These are phyloP conservation scores for Hyperopisus bebe DNA, from an alignment of 2,113 vertebrate species.

Conservation along the genomic window DNA sequence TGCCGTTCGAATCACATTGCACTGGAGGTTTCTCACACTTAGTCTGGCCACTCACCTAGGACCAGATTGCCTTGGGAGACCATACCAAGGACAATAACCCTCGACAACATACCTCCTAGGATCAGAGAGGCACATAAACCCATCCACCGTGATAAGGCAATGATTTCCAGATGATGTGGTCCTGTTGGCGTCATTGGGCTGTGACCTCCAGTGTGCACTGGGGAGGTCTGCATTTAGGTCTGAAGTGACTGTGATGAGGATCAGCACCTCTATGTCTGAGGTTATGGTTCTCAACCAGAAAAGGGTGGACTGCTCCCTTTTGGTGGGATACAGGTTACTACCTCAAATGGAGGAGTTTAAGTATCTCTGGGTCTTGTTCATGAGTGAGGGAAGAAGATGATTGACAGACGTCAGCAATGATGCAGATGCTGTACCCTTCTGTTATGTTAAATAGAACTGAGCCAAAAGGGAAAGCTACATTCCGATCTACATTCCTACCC, in stretches of 20 bases:
- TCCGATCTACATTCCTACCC: too few species aligned
- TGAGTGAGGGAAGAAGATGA: background rate
- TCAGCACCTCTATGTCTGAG: background rate
- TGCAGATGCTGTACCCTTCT: too few species aligned
- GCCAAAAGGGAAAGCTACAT: too few species aligned
- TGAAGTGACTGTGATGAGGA: background rate
- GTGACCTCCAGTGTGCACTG: background rate
- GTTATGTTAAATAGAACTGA: too few species aligned
- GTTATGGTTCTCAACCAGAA: too few species aligned
- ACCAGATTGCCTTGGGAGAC: too few species aligned
- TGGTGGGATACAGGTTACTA: background rate
- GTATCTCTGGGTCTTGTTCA: background rate
- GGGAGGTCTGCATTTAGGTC: background rate
- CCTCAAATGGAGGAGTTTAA: background rate
- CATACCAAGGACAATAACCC: too few species aligned
- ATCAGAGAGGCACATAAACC: too few species aligned
- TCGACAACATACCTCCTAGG: too few species aligned
- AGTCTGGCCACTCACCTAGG: too few species aligned
- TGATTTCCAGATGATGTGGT: background rate
- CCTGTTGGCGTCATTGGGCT: background rate
- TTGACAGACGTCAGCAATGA: too few species aligned
- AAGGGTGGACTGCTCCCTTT: background rate
- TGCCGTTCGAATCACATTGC: background rate
- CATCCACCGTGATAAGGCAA: too few species aligned
- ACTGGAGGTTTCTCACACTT: background rate